phyloP scores from a whole-genome alignment of 2,888 invertebrate genomes.

The Eristalis tenax region DNA sequence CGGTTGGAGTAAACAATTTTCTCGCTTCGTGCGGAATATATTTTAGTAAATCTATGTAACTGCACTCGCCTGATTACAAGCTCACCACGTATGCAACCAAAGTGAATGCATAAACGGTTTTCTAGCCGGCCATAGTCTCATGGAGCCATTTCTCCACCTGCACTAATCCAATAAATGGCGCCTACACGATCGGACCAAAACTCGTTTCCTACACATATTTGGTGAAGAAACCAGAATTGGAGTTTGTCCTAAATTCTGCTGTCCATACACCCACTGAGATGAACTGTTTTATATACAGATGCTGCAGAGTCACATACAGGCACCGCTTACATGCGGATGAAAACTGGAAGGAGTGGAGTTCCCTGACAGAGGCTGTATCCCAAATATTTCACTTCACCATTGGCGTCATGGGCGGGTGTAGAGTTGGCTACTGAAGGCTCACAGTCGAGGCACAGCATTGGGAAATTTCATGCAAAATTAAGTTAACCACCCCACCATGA shows the following conservation, averaged over 20 bases:
- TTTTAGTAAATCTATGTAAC: slow-evolving; percentile 38
- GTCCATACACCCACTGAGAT: not conserved
- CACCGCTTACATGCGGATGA: not conserved
- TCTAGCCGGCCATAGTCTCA: not conserved
- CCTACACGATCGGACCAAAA: slow-evolving; percentile 54
- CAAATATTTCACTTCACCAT: slow-evolving; percentile 22
- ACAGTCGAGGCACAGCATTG: not conserved
- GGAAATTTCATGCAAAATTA: slow-evolving; percentile 26
- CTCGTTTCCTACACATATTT: slow-evolving; percentile 39
- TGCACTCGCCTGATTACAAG: slow-evolving; percentile 15
- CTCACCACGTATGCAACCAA: not conserved
- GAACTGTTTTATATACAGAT: not conserved
- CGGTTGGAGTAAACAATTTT: not conserved
- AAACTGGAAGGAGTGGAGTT: not conserved
- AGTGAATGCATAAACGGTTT: not conserved
- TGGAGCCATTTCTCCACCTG: not conserved
- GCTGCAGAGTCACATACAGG: too few relatives aligned
- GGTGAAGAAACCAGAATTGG: not conserved
- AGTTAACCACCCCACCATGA: slow-evolving; percentile 12
- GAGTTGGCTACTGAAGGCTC: not conserved
- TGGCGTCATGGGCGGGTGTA: not conserved
- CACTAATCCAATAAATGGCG: slow-evolving; percentile 48
- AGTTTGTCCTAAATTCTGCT: slow-evolving; percentile 10
- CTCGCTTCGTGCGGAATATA: slow-evolving; percentile 22
- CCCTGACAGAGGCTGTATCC: not conserved